These are phyloP conservation scores for Microctenopoma stevenorrisi DNA, from an alignment of 2,797 vertebrate genomes.

Conservation along the genomic window DNA sequence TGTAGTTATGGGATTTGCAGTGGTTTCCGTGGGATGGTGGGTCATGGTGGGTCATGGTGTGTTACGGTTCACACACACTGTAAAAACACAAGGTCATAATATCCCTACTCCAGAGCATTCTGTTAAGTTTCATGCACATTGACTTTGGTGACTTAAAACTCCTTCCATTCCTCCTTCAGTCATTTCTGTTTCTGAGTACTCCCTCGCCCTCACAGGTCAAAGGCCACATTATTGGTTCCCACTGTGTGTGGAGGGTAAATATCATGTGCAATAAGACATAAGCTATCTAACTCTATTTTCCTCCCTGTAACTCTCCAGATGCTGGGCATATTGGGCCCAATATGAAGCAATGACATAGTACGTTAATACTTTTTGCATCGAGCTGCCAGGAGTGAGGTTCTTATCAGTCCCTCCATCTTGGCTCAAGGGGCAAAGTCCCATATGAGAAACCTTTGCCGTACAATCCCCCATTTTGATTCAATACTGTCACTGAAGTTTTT, in stretches of 20 bases:
- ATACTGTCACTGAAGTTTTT: conserved; percentile 50
- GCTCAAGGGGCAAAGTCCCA: conserved; percentile 52
- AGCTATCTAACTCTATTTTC: conserved; percentile 47
- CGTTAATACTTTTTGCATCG: conserved; percentile 75
- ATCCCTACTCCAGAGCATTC: neutral
- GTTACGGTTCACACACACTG: neutral
- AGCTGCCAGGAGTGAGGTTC: conserved; percentile 53
- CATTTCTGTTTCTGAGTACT: neutral
- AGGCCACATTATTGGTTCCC: conserved; percentile 53
- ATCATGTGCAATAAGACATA: conserved; percentile 59
- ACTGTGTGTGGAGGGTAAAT: conserved; percentile 35
- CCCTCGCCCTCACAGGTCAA: conserved; percentile 33
- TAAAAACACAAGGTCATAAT: neutral
- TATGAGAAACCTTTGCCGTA: conserved; percentile 54
- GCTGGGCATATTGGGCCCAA: conserved; percentile 52
- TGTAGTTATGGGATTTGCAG: neutral
- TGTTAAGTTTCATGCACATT: neutral
- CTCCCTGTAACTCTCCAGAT: conserved; percentile 33
- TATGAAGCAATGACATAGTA: conserved; percentile 49
- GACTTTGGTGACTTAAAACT: conserved; percentile 1
- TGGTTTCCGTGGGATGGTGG: neutral
- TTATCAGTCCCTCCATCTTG: conserved; percentile 48
- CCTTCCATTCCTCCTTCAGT: neutral
- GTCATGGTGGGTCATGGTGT: conserved; percentile 3
- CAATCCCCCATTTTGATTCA: conserved; percentile 62